Evolutionary conservation across 2,888 invertebrate genomes (phyloP), one percentile per base, ranked within the genome.

Genomic region (Pheosia tremula): DNA sequence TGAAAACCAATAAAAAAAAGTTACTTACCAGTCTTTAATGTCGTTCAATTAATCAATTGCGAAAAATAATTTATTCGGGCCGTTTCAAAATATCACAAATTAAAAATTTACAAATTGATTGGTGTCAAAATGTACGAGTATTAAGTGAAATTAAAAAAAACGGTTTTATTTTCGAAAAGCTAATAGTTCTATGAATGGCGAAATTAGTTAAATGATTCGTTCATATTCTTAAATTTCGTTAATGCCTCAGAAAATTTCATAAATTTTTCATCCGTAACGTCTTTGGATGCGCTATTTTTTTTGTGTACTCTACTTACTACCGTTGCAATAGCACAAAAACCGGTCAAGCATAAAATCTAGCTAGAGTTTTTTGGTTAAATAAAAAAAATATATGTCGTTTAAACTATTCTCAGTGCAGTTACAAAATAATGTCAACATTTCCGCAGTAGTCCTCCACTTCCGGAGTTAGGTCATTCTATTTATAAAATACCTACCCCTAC

Each of bases 141-240:
- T 24, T 24, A 24, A 24, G 9, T 53, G 5, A 6, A 53, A 53
- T 36, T 10, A 53, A 36, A 4, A 37, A 55, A 55, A 55, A 38
- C 39, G 11, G 39, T 11, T n/a, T 39, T 39, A 55, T 39, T 55
- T 55, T 55, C 52, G 36, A 39, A 39, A 5, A n/a, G 24, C 3
- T 24, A 36, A 9, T 38, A 56, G 13, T 13, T 41, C 56, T 39
- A 41, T 41, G 13, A 56, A 39, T 56, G 13, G 59, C 49, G 55
- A 63, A 63, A 53, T 24, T 47, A 13, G 41, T 8, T 56, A 24
- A 13, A 37, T 13, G 37, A 41, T 56, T 56, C 41, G 56, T 56
- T 56, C 41, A 13, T 10, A 11, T 5, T 50, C 24, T 13, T 50
- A 50, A 50, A 53, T 53, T 24, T 50, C 7, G 49, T 50, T 50